These are phyloP conservation scores for Napeogenes inachia DNA, from an alignment of 2,888 invertebrate species.

Conservation along the genomic window DNA sequence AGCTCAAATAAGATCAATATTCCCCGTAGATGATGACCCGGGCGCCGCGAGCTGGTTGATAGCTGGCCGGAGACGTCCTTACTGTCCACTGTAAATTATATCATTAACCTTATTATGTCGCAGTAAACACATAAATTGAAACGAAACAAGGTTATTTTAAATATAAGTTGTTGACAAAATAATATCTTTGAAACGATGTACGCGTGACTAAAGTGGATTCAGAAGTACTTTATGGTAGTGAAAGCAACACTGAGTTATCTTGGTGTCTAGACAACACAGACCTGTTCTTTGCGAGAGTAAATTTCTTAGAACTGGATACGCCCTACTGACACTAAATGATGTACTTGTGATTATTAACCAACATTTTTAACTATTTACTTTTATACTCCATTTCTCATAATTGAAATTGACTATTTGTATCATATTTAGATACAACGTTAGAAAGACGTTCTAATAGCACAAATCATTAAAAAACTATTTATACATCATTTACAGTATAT, in stretches of 20 bases:
- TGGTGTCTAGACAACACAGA: slow-evolving; percentile 34
- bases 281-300: slow-evolving; percentile 41
- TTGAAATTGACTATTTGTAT: no score
- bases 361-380: not conserved
- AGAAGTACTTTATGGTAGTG: slow-evolving; percentile 25
- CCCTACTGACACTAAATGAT: slow-evolving; percentile 39
- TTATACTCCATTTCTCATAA: no score
- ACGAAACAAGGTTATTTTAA: slow-evolving; percentile 24
- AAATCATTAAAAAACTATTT: no score
- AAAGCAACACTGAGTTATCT: slow-evolving; percentile 29
- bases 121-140: slow-evolving; percentile 35
- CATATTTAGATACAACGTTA: no score
- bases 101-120: slow-evolving; percentile 41
- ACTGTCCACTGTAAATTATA: slow-evolving; percentile 33
- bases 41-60: no score
- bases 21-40: slow-evolving; percentile 65
- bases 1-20: slow-evolving; percentile 77
- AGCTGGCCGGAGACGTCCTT: slow-evolving; percentile 37
- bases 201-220: slow-evolving; percentile 10
- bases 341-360: slow-evolving; percentile 12
- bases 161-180: slow-evolving; percentile 25
- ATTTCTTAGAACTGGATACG: slow-evolving; percentile 39
- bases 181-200: slow-evolving; percentile 21
- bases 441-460: no score
- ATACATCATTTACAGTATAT: no score